Base-by-base conservation (phyloP, 1,140 invertebrate species). In the Agrypnia vestita region DNA sequence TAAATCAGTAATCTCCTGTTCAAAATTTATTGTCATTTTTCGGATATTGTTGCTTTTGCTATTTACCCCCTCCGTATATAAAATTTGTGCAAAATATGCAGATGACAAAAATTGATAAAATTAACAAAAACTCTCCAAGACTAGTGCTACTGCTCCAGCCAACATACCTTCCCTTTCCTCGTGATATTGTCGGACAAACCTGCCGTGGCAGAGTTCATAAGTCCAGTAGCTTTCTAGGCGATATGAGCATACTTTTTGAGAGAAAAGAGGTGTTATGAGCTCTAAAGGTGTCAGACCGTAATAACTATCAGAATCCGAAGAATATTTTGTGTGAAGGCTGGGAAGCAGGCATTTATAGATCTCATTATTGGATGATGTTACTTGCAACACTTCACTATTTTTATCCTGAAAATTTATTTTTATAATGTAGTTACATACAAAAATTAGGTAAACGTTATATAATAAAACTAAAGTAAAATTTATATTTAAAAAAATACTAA, bases 141-240 rank as follows among this genome's bases (percentile, higher is more conserved):
- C n/a, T n/a, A n/a, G n/a, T n/a, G n/a, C n/a, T n/a, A 35, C 6
- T 3, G 1, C 25, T 35, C 25, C 1, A 3, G 6, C 25, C 6
- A 6, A 35, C 76, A 79, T 86, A 80, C 93, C 95, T 88, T 98
- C 97, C 81, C 96, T 92, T 84, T 97, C 96, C 88, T 99, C 97
- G 87, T 99, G 97, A 88, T 97, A 99, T 85, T 99, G 98, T 11
- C 95, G 90, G 3, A 99, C 92, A 87, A 95, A 94, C 82, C 92
- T 91, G 6, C 97, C 97, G 90, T 99, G 98, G 86, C 98, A 99
- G 10, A 99, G 90, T 89, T 99, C 97, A 90, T 99, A 99, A 0
- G 96, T 97, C 98, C 98, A 99, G 87, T 98, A 99, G 53, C 94
- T 94, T 87, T 99, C 98, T 75, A 99, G 89, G 81, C 95, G 92